Evolutionary conservation across 2,888 invertebrate genomes (phyloP), one percentile per base, ranked within the genome.

Genomic region (Pyralis farinalis): DNA sequence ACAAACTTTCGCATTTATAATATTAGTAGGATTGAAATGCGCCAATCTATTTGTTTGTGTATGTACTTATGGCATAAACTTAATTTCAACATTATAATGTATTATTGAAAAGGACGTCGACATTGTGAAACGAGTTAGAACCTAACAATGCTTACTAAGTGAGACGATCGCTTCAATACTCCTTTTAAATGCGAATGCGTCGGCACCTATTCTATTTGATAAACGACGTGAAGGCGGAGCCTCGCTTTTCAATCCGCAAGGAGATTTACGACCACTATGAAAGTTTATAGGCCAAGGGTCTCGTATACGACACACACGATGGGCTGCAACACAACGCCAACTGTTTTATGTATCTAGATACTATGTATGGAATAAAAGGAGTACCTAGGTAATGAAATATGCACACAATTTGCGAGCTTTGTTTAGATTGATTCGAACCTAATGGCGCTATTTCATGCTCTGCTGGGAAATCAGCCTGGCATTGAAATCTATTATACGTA

Each of bases 131-230:
- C 12, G 27, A n/a, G 28, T 12, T 27, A 4, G 16, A n/a, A n/a
- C n/a, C n/a, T 25, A 25, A 25, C 7, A 25, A 25, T 7, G 25
- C 8, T n/a, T 25, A 25, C 1, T 8, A 5, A 2, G 25, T n/a
- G 7, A 21, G 45, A 34, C 39, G 47, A 37, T 39, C 37, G 40
- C 40, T 44, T 49, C 42, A 53, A 55, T 35, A 37, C 36, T 53
- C 46, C 47, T 43, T 43, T 34, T 46, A 47, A 49, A 42, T 46
- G 43, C 63, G 53, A 52, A 44, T 46, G 47, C 47, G 47, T 43
- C 48, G 53, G 47, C 46, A 42, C 47, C 48, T 38, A 51, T 63
- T 67, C 43, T 49, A 32, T 20, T 27, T 37, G 31, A 37, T 21
- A 37, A 37, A 37, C 37, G 30, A 37, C 29, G 30, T 37, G 37